Evolutionary conservation across 2,113 vertebrate genomes (phyloP).

Genomic region (Machaerirhynchus nigripectus): DNA sequence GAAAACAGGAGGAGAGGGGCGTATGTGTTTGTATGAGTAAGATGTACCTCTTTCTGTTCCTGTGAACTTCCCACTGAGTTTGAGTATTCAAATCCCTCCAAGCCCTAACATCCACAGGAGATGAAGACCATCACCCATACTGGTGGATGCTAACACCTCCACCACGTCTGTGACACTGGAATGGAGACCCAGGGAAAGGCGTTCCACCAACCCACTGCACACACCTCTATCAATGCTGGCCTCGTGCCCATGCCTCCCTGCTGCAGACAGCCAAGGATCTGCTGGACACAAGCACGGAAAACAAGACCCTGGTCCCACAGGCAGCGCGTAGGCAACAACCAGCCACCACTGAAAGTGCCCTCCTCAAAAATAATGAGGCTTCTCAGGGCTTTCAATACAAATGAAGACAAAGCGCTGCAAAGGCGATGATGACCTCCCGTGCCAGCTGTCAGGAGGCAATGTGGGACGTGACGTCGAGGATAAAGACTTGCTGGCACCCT

Average conservation of each 20-base stretch:
- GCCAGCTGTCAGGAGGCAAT: constrained; percentile 12
- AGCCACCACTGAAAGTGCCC: neutral
- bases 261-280: neutral
- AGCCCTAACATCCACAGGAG: rapidly evolving
- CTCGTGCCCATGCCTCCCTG: rapidly evolving
- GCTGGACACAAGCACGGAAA: neutral
- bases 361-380: neutral
- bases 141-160: neutral
- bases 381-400: neutral
- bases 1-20: neutral
- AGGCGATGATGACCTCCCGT: neutral
- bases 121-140: neutral
- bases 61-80: neutral
- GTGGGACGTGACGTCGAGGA: neutral
- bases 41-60: neutral
- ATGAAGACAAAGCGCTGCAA: neutral
- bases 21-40: neutral
- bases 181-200: neutral
- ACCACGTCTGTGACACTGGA: rapidly evolving
- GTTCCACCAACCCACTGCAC: rapidly evolving
- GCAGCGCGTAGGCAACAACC: rapidly evolving
- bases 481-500: neutral
- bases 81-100: neutral
- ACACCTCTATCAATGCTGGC: neutral
- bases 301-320: neutral